Conservation (phyloP, 2,797 vertebrate genomes). For the Vultur gryphus region DNA sequence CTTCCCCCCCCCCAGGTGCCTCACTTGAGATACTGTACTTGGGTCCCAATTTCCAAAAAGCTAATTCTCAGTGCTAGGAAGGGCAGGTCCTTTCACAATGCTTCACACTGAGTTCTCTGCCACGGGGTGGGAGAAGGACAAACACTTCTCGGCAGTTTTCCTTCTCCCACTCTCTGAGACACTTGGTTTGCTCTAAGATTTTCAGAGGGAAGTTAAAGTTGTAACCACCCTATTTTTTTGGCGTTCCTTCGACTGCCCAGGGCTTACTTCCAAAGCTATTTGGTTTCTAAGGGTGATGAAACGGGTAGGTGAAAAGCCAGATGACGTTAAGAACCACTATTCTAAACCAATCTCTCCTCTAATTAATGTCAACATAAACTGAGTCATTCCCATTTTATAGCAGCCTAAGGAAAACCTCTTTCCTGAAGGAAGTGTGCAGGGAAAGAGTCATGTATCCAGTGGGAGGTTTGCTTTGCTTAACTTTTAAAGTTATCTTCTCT, state of each 20-base stretch:
- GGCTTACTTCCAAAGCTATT: not conserved
- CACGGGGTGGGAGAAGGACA: not conserved
- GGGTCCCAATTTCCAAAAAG: not conserved
- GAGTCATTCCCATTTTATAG: not conserved
- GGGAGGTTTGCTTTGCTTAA: not conserved
- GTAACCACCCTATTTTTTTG: not conserved
- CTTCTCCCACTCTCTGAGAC: not conserved
- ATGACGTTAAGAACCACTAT: not conserved
- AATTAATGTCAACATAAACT: not conserved
- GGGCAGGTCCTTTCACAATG: not conserved
- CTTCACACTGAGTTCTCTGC: not conserved
- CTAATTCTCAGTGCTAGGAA: not conserved
- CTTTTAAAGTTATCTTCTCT: not conserved
- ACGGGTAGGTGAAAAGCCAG: not conserved
- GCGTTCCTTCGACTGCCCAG: not conserved
- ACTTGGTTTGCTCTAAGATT: not conserved
- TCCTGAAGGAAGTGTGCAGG: not conserved
- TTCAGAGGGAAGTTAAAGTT: not conserved
- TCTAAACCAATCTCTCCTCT: not conserved
- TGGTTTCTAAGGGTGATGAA: not conserved
- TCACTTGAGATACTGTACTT: not conserved
- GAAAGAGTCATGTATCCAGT: not conserved
- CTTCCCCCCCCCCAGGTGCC: not conserved
- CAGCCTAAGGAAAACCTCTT: not conserved
- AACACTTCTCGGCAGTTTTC: not conserved